phyloP scores from a whole-genome alignment of 2,113 vertebrate genomes.

The Bujurquina vittata region DNA sequence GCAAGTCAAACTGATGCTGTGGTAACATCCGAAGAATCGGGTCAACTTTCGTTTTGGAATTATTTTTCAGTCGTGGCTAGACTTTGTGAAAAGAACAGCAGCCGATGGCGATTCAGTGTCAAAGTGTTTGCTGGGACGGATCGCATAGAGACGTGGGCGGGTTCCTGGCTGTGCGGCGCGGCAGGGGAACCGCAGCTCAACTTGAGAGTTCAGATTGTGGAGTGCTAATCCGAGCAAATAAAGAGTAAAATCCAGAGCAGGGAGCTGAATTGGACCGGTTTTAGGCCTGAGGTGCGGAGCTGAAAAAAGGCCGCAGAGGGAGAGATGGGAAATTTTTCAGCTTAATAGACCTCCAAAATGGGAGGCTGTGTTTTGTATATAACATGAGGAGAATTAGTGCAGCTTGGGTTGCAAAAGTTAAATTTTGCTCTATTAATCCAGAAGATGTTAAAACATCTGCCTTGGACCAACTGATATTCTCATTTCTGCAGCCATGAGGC shows the following conservation, averaged over 20 bases:
- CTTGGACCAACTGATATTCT: not conserved
- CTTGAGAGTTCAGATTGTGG: not conserved
- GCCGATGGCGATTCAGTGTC: too few relatives aligned
- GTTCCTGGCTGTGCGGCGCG: not conserved
- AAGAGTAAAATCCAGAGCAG: not conserved
- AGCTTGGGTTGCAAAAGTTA: too few relatives aligned
- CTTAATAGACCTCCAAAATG: too few relatives aligned
- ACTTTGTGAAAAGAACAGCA: too few relatives aligned
- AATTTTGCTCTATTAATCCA: not conserved
- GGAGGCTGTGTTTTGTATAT: too few relatives aligned
- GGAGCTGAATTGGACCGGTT: fast-evolving
- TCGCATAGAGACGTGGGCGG: too few relatives aligned
- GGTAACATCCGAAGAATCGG: not conserved
- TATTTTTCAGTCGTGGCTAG: too few relatives aligned
- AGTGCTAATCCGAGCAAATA: not conserved
- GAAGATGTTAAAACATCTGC: not conserved
- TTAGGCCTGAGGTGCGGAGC: not conserved
- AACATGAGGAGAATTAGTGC: too few relatives aligned
- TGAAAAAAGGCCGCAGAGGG: not conserved
- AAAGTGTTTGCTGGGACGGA: too few relatives aligned
- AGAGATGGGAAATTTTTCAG: too few relatives aligned
- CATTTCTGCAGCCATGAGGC: too few relatives aligned
- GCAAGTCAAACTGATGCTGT: fast-evolving
- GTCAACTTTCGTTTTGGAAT: too few relatives aligned
- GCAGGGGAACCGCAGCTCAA: not conserved